A percentile compares a stretch with the other conserved stretches of the same genome.
Evolutionary conservation across 2,797 vertebrate genomes (phyloP).

Genomic region (Rhinogobio ventralis): DNA sequence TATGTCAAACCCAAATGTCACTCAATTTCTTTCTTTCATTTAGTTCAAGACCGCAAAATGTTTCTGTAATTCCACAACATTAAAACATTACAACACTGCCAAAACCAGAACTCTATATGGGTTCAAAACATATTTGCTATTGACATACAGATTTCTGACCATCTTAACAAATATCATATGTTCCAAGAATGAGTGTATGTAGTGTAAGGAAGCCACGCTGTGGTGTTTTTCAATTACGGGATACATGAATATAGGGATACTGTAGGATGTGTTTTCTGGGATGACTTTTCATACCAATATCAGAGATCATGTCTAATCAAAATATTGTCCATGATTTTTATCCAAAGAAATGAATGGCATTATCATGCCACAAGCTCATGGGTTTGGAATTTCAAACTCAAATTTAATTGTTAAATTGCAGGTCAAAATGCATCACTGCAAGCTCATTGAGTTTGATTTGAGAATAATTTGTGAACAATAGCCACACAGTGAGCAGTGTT

Average conservation of each 20-base stretch:
- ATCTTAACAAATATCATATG: not conserved
- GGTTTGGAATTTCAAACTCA: slow-evolving; percentile 38
- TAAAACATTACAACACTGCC: not conserved
- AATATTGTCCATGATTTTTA: not conserved
- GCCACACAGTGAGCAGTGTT: slow-evolving; percentile 31
- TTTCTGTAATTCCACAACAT: not conserved
- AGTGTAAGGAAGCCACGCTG: not conserved
- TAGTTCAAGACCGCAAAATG: not conserved
- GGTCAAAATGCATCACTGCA: slow-evolving; percentile 44
- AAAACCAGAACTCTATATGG: not conserved
- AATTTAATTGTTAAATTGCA: slow-evolving; percentile 26
- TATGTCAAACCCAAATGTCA: not conserved
- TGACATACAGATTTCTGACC: not conserved
- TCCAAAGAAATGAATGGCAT: not conserved
- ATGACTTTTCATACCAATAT: not conserved
- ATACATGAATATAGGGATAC: not conserved
- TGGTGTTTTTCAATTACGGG: not conserved
- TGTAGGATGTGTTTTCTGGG: not conserved
- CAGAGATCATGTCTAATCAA: not conserved
- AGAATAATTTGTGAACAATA: slow-evolving; percentile 44
- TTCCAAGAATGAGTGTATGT: not conserved
- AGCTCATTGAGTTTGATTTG: slow-evolving; percentile 43
- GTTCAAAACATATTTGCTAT: not conserved
- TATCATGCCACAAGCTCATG: slow-evolving; percentile 2
- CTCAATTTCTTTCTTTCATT: not conserved